phyloP scores from a whole-genome alignment of 1,140 invertebrate species.

The Mizuhopecten yessoensis region DNA sequence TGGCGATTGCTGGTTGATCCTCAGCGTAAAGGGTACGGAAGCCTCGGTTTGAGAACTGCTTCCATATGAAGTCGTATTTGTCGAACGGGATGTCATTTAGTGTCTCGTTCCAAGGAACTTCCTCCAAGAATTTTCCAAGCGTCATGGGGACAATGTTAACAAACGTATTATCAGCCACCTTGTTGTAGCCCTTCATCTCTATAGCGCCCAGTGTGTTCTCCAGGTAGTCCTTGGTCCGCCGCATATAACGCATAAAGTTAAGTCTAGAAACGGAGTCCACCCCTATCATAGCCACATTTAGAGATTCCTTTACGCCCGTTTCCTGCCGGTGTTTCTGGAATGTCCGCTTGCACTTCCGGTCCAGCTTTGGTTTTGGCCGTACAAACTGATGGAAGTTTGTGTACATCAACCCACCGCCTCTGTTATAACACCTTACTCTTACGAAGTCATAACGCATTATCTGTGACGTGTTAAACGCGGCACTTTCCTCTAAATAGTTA shows the following conservation, averaged over 20 bases:
- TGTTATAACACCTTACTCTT: constrained; percentile 75
- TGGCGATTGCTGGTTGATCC: constrained; percentile 83
- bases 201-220: constrained; percentile 74
- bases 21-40: constrained; percentile 85
- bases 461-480: constrained; percentile 60
- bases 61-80: constrained; percentile 84
- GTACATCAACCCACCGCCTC: constrained; percentile 75
- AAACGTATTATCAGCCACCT: constrained; percentile 82
- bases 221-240: constrained; percentile 87
- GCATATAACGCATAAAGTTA: constrained; percentile 93
- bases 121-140: constrained; percentile 79
- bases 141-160: constrained; percentile 83
- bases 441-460: constrained; percentile 75
- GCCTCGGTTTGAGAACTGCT: constrained; percentile 82
- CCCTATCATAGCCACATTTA: constrained; percentile 90
- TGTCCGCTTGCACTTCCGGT: constrained; percentile 68
- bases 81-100: constrained; percentile 80
- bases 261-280: constrained; percentile 93
- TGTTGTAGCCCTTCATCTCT: constrained; percentile 81
- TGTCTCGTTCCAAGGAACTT: constrained; percentile 81
- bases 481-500: constrained; percentile 56
- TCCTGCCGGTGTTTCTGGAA: constrained; percentile 60
- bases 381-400: constrained; percentile 83
- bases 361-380: constrained; percentile 81
- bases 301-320: constrained; percentile 65